Evolutionary conservation across 2,888 invertebrate species (phyloP), one percentile per base, ranked within the genome.

Genomic region (Opisthograptis luteolata): DNA sequence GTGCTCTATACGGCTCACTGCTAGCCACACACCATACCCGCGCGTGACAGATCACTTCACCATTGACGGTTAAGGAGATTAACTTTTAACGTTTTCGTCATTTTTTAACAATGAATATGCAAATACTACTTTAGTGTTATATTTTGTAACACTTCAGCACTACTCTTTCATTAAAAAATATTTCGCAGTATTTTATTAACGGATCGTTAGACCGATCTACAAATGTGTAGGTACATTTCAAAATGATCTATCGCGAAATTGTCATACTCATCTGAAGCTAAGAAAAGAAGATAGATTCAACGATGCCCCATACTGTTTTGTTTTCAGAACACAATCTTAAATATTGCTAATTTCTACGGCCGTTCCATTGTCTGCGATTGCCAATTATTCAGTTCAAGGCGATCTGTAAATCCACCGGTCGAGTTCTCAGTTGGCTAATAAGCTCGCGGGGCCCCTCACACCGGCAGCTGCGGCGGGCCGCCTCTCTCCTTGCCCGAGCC

Each of bases 1-100:
- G 71, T 63, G 65, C 71, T 63, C 67, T 55, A 51, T 63, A 50
- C 58, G 42, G 44, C 28, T 35, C 40, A 51, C n/a, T 40, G 50
- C 35, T 41, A 40, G 35, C 59, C 55, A 58, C 62, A 68, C 70
- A 66, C 71, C 64, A 63, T 64, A 72, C 61, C 67, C 72, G 71
- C 68, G 66, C 69, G 72, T 65, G 64, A 65, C 66, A 63, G 36
- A 36, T 46, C 25, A 39, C 52, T 35, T 41, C 46, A 52, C 28
- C n/a, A n/a, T n/a, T n/a, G n/a, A 1, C n/a, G 20, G 9, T 6
- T 56, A 52, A 52, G 47, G 47, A 49, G 54, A 58, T 54, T 49
- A 51, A 52, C 48, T 55, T 54, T 59, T 40, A 37, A 53, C 8
- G 14, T 2, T 14, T 15, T 14, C n/a, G n/a, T 3, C 14, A n/a